Evolutionary conservation across 2,113 vertebrate species (phyloP).

Genomic region (Athene cunicularia): DNA sequence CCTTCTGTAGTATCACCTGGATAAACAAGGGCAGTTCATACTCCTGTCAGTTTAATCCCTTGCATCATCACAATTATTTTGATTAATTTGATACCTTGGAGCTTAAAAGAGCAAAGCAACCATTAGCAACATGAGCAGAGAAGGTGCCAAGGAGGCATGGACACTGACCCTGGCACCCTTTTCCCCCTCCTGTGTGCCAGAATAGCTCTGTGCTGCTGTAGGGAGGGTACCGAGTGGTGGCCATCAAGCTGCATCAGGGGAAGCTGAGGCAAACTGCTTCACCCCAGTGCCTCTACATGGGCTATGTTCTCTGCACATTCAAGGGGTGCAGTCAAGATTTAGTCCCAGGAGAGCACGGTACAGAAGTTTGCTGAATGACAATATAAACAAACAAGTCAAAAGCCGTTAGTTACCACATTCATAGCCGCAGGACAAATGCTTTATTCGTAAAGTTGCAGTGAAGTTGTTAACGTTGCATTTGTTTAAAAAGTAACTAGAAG

Average conservation of each 20-base stretch:
- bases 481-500: constrained; percentile 86
- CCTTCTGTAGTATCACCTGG: background rate
- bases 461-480: constrained; percentile 84
- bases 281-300: background rate
- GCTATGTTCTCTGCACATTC: rapidly evolving
- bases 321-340: background rate
- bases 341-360: background rate
- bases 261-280: background rate
- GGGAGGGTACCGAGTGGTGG: rapidly evolving
- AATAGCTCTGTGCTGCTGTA: background rate
- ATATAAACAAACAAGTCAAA: background rate
- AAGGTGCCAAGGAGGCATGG: background rate
- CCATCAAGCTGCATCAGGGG: rapidly evolving
- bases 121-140: background rate
- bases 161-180: rapidly evolving
- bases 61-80: background rate
- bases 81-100: background rate
- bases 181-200: background rate
- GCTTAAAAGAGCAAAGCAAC: background rate
- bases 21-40: background rate
- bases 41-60: background rate
- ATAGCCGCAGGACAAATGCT: constrained; percentile 63
- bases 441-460: constrained; percentile 68
- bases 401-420: background rate
- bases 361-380: background rate